Evolutionary conservation across 2,888 invertebrate species (phyloP).

Genomic region (Argyra leucocephala): DNA sequence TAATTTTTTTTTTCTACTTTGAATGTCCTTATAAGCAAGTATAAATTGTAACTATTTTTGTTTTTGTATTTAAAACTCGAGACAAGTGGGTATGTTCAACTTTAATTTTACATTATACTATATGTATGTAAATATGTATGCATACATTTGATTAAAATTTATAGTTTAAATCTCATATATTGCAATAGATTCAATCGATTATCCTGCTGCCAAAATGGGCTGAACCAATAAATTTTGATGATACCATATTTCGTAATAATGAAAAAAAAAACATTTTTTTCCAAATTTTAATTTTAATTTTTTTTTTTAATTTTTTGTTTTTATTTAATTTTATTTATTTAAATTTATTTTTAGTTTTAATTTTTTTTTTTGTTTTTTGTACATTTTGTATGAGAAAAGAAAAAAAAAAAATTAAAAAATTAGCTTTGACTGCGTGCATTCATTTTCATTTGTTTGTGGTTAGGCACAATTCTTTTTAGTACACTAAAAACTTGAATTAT

Average conservation of each 20-base stretch:
- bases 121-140: background rate
- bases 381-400: no score
- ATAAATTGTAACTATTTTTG: background rate
- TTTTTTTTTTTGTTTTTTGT: no score
- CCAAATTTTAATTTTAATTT: background rate
- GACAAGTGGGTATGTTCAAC: conserved; percentile 6
- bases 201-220: background rate
- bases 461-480: no score
- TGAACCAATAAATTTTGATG: background rate
- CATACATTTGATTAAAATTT: background rate
- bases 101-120: background rate
- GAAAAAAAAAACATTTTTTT: background rate
- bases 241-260: background rate
- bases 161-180: background rate
- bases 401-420: no score
- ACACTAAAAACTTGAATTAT: no score
- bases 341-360: no score
- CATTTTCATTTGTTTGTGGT: no score
- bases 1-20: background rate
- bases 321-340: background rate
- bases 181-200: no score
- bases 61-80: background rate
- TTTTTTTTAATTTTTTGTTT: no score
- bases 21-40: background rate
- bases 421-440: no score